phyloP scores from a whole-genome alignment of 2,888 invertebrate genomes.

The Hyalella azteca region DNA sequence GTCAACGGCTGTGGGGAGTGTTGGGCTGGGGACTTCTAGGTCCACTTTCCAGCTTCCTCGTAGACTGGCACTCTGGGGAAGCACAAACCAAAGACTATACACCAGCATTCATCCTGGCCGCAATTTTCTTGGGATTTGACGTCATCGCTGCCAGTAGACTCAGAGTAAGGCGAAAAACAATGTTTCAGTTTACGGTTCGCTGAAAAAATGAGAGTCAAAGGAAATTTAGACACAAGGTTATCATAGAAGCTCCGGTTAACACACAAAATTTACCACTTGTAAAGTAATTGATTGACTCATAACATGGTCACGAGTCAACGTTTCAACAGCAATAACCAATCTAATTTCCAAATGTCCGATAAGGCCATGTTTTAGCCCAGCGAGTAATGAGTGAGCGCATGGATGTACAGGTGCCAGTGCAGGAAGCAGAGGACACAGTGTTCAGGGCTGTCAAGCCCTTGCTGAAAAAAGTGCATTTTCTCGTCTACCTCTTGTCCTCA shows the following conservation, averaged over 20 bases:
- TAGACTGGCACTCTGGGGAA: constrained; percentile 67
- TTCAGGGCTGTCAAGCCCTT: constrained; percentile 35
- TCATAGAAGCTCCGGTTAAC: too few relatives aligned
- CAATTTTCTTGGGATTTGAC: constrained; percentile 42
- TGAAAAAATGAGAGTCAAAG: too few relatives aligned
- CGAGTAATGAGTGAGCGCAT: too few relatives aligned
- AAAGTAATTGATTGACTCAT: too few relatives aligned
- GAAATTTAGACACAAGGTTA: too few relatives aligned
- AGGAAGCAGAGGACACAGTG: constrained; percentile 2
- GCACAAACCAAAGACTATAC: constrained; percentile 44
- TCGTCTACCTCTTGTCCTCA: constrained; percentile 41
- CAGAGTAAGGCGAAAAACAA: too few relatives aligned
- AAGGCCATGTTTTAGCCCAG: too few relatives aligned
- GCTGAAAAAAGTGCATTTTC: constrained; percentile 26
- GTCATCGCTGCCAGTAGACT: constrained; percentile 16
- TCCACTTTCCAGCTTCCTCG: constrained; percentile 75
- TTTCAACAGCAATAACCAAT: too few relatives aligned
- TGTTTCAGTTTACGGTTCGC: too few relatives aligned
- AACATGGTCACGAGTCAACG: too few relatives aligned
- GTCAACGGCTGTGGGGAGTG: constrained; percentile 86
- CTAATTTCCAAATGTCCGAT: too few relatives aligned
- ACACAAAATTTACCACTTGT: too few relatives aligned
- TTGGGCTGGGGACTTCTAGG: constrained; percentile 85
- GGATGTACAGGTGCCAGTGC: constrained; percentile 34
- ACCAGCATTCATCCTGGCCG: constrained; percentile 48